Conservation (phyloP, 2,113 vertebrate species). For the Xenopus borealis region DNA sequence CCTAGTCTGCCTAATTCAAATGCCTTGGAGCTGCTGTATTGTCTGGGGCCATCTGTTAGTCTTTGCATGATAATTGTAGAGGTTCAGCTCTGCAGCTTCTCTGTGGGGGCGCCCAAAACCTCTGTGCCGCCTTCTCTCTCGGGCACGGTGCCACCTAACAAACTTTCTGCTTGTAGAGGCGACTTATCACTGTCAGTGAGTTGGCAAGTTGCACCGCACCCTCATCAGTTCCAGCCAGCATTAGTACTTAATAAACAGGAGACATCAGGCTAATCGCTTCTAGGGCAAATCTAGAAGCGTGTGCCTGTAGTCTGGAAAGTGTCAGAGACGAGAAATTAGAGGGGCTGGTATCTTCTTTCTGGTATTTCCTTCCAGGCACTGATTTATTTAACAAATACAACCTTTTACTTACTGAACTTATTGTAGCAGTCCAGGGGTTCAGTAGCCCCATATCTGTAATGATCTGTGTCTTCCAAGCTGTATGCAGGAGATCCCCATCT, state of each 20-base stretch:
- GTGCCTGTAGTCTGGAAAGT: too few species aligned
- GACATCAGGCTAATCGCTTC: not conserved
- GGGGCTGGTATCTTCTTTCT: too few species aligned
- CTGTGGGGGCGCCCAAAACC: not conserved
- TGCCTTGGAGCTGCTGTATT: not conserved
- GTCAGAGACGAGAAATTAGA: too few species aligned
- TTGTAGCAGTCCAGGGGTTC: too few species aligned
- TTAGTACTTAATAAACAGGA: not conserved
- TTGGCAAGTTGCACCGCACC: not conserved
- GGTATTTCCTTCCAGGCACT: too few species aligned
- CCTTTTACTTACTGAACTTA: too few species aligned
- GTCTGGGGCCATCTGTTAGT: constrained; percentile 19
- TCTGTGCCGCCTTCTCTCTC: not conserved
- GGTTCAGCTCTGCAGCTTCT: constrained; percentile 4
- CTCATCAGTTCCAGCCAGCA: not conserved
- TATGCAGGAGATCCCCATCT: too few species aligned
- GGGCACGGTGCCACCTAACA: constrained; percentile 21
- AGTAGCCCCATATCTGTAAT: too few species aligned
- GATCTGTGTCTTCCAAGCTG: too few species aligned
- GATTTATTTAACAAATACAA: too few species aligned
- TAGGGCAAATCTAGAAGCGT: too few species aligned
- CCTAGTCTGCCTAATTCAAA: not conserved
- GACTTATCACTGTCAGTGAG: not conserved
- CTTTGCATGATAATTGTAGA: not conserved
- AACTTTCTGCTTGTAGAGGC: constrained; percentile 4